Percentiles rank a stretch among this genome's conserved stretches.
phyloP scores from a whole-genome alignment of 2,888 invertebrate genomes.

The Meiosimyza platycephala region DNA sequence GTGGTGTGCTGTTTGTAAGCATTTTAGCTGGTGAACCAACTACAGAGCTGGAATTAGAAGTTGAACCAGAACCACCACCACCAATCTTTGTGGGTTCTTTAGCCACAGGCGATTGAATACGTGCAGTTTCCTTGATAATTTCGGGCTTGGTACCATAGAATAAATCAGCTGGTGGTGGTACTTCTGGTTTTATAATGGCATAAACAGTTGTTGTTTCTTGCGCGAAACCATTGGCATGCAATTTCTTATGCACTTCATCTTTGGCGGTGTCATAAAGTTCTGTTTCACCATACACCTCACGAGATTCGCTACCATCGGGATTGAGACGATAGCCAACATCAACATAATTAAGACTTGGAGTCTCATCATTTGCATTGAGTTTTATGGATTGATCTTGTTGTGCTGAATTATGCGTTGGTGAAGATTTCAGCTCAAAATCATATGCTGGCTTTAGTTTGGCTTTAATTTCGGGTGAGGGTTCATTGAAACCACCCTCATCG shows the following conservation, averaged over 20 bases:
- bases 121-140: conserved; percentile 32
- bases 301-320: conserved; percentile 67
- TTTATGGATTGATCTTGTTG: conserved; percentile 35
- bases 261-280: conserved; percentile 65
- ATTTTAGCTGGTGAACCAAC: conserved; percentile 47
- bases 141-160: conserved; percentile 49
- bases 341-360: conserved; percentile 64
- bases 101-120: conserved; percentile 47
- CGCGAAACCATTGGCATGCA: conserved; percentile 61
- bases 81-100: conserved; percentile 35
- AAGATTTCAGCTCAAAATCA: conserved; percentile 51
- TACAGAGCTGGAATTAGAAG: conserved; percentile 22
- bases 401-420: conserved; percentile 7
- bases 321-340: conserved; percentile 67
- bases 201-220: conserved; percentile 65
- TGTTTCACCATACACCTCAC: conserved; percentile 65
- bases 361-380: conserved; percentile 47
- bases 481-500: conserved; percentile 80
- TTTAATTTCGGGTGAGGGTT: conserved; percentile 78
- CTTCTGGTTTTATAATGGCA: conserved; percentile 66
- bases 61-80: not conserved
- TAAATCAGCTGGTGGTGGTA: conserved; percentile 53
- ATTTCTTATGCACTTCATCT: conserved; percentile 64
- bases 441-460: conserved; percentile 69
- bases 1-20: conserved; percentile 48